Percentiles rank a stretch among this genome's conserved stretches.
These are phyloP conservation scores for Poeciliopsis paucimaculata DNA, from an alignment of 2,797 vertebrate genomes.

Conservation along the genomic window DNA sequence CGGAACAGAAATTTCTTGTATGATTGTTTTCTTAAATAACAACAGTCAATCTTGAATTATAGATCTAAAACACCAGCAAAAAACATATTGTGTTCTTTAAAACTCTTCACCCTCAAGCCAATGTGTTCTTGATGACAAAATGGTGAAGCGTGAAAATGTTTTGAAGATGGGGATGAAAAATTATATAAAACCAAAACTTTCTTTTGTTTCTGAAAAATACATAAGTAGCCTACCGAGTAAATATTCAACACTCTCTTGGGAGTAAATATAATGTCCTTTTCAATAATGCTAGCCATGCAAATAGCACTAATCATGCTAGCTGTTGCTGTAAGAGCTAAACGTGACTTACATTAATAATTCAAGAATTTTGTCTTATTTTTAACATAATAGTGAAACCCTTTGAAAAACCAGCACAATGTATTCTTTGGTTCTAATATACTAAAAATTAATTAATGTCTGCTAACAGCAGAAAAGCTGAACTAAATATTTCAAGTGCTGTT, in stretches of 20 bases:
- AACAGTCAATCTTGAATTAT: constrained; percentile 33
- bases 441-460: not conserved
- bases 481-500: not conserved
- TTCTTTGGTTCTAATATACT: not conserved
- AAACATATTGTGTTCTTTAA: not conserved
- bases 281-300: not conserved
- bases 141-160: constrained; percentile 9
- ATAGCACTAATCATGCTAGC: not conserved
- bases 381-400: not conserved
- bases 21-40: constrained; percentile 45
- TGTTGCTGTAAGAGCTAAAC: not conserved
- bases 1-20: constrained; percentile 50
- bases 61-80: constrained; percentile 31
- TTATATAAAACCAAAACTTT: not conserved
- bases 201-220: not conserved
- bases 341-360: not conserved
- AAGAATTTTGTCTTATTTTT: not conserved
- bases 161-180: not conserved
- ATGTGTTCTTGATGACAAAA: not conserved
- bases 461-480: not conserved
- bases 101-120: too few relatives aligned
- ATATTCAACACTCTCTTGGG: not conserved
- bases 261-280: not conserved
- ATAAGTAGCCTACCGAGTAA: not conserved
- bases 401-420: not conserved